phyloP scores from a whole-genome alignment of 2,888 invertebrate species.

The Drosophila monieri region DNA sequence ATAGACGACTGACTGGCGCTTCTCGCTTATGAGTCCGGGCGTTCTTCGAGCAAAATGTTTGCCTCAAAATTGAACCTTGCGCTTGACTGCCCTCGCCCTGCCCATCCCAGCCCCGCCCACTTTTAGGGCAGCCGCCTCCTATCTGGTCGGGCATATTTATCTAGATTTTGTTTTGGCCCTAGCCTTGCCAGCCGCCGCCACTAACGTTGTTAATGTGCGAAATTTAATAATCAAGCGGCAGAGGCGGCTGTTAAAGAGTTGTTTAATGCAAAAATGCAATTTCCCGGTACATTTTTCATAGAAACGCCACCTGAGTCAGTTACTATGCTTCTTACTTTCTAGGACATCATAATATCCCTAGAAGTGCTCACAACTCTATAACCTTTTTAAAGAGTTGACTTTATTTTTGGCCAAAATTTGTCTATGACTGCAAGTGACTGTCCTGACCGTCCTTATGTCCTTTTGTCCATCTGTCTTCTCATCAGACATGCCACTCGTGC shows the following conservation, averaged over 20 bases:
- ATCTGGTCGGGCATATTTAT: constrained; percentile 69
- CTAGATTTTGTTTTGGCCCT: constrained; percentile 73
- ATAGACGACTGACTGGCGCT: constrained; percentile 82
- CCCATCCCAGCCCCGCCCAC: background rate
- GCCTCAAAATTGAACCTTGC: constrained; percentile 72
- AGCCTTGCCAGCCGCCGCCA: constrained; percentile 5
- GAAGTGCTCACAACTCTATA: constrained; percentile 11
- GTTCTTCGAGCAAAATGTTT: constrained; percentile 53
- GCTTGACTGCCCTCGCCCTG: constrained; percentile 58
- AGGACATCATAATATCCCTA: background rate
- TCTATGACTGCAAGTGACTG: constrained; percentile 68
- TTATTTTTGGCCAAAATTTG: constrained; percentile 59
- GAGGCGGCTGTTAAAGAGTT: constrained; percentile 66
- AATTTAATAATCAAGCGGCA: constrained; percentile 74
- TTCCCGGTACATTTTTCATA: constrained; percentile 11
- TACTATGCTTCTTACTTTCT: background rate
- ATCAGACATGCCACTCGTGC: constrained; percentile 35
- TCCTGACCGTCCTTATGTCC: constrained; percentile 34
- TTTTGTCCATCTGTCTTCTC: constrained; percentile 31
- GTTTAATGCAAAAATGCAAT: constrained; percentile 58
- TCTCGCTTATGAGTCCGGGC: constrained; percentile 62
- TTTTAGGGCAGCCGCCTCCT: constrained; percentile 15
- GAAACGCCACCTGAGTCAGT: background rate
- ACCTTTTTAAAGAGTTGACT: constrained; percentile 55
- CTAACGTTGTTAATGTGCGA: constrained; percentile 68